Evolutionary conservation across 2,113 vertebrate species (phyloP).

Genomic region (Sinocyclocheilus anophthalmus): DNA sequence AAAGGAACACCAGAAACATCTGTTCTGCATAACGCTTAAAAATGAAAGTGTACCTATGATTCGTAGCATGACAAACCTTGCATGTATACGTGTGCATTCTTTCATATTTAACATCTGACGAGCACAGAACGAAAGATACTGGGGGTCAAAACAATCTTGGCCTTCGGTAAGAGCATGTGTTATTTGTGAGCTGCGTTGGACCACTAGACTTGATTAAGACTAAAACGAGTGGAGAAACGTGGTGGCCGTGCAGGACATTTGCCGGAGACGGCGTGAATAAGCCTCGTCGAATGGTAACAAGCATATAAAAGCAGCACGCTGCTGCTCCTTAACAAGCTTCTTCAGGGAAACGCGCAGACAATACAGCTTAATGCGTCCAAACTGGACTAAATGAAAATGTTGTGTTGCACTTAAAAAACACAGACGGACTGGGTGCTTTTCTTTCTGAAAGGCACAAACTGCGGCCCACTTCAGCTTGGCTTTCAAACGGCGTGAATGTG

Average conservation of each 20-base stretch:
- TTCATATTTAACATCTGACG: background rate
- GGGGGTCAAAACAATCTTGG: background rate
- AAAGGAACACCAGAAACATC: background rate
- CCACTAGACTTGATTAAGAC: slow-evolving; percentile 32
- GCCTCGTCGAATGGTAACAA: slow-evolving; percentile 12
- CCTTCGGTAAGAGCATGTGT: background rate
- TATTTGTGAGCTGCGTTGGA: background rate
- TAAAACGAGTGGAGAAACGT: background rate
- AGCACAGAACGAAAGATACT: background rate
- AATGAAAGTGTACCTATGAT: background rate
- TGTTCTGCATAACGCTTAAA: background rate
- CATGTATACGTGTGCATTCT: background rate
- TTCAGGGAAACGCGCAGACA: slow-evolving; percentile 8
- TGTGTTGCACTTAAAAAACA: slow-evolving; percentile 28
- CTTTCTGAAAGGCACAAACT: slow-evolving; percentile 31
- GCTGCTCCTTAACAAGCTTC: slow-evolving; percentile 23
- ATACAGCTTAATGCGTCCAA: slow-evolving; percentile 34
- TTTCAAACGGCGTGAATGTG: slow-evolving; percentile 14
- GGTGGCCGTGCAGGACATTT: slow-evolving; percentile 5
- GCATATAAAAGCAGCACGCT: slow-evolving; percentile 20
- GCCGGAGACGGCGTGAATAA: slow-evolving; percentile 13
- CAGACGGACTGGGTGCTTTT: slow-evolving; percentile 14
- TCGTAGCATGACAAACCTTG: background rate
- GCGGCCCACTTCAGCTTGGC: slow-evolving; percentile 25
- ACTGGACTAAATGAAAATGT: slow-evolving; percentile 42